Conservation (phyloP, 2,888 invertebrate genomes). For the Nemotelus pantherinus region DNA sequence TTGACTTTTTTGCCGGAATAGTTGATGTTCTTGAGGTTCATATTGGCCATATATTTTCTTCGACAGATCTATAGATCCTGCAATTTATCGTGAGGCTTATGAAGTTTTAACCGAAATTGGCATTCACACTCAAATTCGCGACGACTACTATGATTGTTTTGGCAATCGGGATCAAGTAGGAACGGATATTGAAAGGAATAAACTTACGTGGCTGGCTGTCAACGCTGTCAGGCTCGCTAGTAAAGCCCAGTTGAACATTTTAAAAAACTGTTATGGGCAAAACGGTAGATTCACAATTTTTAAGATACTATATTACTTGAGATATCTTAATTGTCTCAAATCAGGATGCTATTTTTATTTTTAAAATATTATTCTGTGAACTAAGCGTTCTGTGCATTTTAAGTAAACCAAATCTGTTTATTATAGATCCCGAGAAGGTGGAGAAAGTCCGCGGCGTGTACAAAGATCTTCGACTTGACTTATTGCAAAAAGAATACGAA, state of each 20-base stretch:
- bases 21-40: background rate
- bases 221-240: background rate
- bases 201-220: conserved; percentile 28
- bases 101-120: conserved; percentile 16
- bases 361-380: no score
- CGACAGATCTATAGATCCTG: conserved; percentile 11
- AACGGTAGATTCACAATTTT: conserved; percentile 15
- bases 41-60: background rate
- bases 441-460: background rate
- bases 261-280: conserved; percentile 27
- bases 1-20: background rate
- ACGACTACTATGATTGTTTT: conserved; percentile 29
- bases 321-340: no score
- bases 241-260: background rate
- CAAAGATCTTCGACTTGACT: conserved; percentile 17
- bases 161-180: conserved; percentile 9
- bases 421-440: conserved; percentile 22
- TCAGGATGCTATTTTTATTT: no score
- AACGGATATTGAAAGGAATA: conserved; percentile 32
- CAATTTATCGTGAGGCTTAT: conserved; percentile 13
- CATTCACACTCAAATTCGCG: conserved; percentile 14
- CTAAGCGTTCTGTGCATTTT: background rate
- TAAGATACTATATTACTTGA: background rate
- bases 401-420: background rate
- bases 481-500: conserved; percentile 5